Evolutionary conservation across 2,888 invertebrate genomes (phyloP).

Genomic region (Elaeidobius kamerunicus): DNA sequence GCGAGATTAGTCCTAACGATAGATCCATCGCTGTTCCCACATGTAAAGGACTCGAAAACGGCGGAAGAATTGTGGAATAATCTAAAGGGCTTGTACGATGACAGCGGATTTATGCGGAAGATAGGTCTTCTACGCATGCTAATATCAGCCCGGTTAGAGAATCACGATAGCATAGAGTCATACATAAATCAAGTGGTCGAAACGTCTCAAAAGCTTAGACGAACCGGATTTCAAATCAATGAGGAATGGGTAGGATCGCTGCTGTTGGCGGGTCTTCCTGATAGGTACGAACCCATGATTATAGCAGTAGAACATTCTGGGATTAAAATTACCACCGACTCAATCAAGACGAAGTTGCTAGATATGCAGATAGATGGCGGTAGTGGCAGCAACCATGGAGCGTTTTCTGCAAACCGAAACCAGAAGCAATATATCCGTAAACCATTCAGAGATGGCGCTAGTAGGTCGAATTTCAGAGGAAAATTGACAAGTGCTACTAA

Average conservation of each 20-base stretch:
- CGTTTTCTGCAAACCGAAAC: neutral
- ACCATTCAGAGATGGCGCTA: neutral
- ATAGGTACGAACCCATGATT: constrained; percentile 33
- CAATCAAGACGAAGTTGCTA: constrained; percentile 36
- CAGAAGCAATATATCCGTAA: neutral
- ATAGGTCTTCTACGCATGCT: constrained; percentile 32
- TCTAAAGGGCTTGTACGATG: constrained; percentile 33
- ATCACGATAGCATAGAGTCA: constrained; percentile 27
- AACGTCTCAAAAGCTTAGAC: constrained; percentile 26
- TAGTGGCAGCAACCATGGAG: neutral
- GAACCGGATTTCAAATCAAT: constrained; percentile 22
- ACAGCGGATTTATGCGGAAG: constrained; percentile 34
- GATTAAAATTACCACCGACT: constrained; percentile 34
- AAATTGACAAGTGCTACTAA: too few species aligned
- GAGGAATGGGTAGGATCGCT: neutral
- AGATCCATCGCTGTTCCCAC: constrained; percentile 32
- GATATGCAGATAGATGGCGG: constrained; percentile 28
- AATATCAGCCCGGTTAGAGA: constrained; percentile 19
- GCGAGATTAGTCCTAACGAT: constrained; percentile 31
- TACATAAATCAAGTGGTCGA: constrained; percentile 32
- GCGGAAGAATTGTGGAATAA: constrained; percentile 34
- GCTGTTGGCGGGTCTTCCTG: constrained; percentile 33
- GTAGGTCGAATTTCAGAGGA: neutral
- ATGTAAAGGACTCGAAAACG: too few species aligned
- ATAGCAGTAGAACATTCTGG: constrained; percentile 38